Conservation (phyloP, 2,113 vertebrate genomes). For the Psammodynastes pulverulentus region DNA sequence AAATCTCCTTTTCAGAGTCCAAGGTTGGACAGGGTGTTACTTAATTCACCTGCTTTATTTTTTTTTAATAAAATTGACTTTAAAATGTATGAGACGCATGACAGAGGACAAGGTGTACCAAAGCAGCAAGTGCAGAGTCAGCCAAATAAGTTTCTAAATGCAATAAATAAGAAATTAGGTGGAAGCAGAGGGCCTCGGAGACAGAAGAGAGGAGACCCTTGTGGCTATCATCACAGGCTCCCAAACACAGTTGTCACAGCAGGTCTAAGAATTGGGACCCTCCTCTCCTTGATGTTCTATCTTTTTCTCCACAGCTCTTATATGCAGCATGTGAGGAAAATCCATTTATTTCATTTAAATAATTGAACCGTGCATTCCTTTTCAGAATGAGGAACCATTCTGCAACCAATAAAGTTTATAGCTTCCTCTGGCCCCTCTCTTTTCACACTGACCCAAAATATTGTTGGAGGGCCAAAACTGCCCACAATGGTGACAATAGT, state of each 20-base stretch:
- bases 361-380: neutral
- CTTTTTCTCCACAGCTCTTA: neutral
- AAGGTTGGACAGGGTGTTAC: constrained; percentile 29
- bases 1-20: constrained; percentile 45
- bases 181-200: constrained; percentile 48
- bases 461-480: neutral
- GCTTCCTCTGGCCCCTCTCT: neutral
- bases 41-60: constrained; percentile 46
- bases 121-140: constrained; percentile 46
- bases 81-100: constrained; percentile 45
- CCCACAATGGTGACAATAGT: neutral
- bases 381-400: neutral
- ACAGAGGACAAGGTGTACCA: constrained; percentile 34
- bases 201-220: neutral
- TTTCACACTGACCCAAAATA: neutral
- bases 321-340: neutral
- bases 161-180: constrained; percentile 54
- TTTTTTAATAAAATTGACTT: constrained; percentile 62
- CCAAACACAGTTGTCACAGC: constrained; percentile 13
- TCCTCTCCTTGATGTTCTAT: neutral
- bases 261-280: neutral
- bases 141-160: constrained; percentile 48
- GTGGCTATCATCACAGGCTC: constrained; percentile 27
- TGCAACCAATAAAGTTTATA: too few relatives aligned
- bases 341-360: neutral